Base-by-base conservation (phyloP, 2,888 invertebrate genomes). In the Venusia cambrica region DNA sequence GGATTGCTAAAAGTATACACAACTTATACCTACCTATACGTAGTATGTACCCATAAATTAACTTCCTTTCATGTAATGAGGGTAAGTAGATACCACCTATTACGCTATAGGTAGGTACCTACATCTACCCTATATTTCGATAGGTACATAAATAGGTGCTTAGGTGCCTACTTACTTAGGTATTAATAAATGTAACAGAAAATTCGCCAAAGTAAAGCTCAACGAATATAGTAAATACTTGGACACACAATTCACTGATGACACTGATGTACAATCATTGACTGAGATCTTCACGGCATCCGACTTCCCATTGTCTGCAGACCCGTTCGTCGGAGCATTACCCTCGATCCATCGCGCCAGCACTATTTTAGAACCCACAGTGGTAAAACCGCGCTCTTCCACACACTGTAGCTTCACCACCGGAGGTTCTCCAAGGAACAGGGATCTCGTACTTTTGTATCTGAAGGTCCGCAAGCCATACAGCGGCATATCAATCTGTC, bases 331-430 rank as follows among this genome's bases (percentile, higher is more conserved):
- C 5, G 9, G 2, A 10, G 15, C 1, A 11, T 13, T 10, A 17
- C 31, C 8, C 4, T 62, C 65, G 16, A 54, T 68, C 83, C 81
- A 84, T 1, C 52, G 51, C 0, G 74, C 81, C 34, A 62, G 73
- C 9, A 56, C 55, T 45, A 72, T 64, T 17, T 68, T 74, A 0
- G 87, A 84, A 1, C 78, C 77, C 4, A 65, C 64, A 9, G 22
- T 13, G 15, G 20, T 35, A 10, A 30, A 24, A 4, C 31, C 40
- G 3, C 31, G 17, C 5, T 40, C 87, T 62, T 66, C 89, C 20
- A 77, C 89, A 72, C 78, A 90, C 51, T 62, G 89, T 56, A 70
- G 78, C 45, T 74, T 87, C 27, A 90, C 63, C 59, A 79, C 76
- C 44, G 88, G 77, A 48, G 89, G 66, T 10, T 39, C 54, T 76